These are phyloP conservation scores for Emydocephalus ijimae DNA, from an alignment of 2,113 vertebrate species.

Conservation along the genomic window DNA sequence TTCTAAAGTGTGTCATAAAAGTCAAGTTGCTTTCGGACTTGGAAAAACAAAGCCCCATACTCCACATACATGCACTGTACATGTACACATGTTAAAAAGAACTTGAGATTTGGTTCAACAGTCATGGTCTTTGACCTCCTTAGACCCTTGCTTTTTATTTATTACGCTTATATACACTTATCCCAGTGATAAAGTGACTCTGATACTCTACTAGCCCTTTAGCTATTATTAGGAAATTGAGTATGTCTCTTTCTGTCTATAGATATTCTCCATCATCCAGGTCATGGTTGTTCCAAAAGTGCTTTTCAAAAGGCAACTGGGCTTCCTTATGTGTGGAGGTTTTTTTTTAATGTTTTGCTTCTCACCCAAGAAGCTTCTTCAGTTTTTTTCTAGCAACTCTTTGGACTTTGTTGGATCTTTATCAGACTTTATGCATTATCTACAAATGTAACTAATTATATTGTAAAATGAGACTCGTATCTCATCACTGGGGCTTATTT, in stretches of 20 bases:
- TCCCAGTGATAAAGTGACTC: background rate
- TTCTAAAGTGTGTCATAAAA: background rate
- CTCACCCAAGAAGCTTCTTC: background rate
- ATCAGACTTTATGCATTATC: background rate
- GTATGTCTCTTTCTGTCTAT: background rate
- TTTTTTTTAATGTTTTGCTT: background rate
- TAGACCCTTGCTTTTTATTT: background rate
- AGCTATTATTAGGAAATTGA: background rate
- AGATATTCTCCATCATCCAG: background rate
- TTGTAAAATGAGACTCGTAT: background rate
- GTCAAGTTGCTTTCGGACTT: background rate
- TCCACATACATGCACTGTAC: background rate
- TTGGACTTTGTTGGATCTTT: background rate
- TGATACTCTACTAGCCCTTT: background rate
- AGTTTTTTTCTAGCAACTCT: background rate
- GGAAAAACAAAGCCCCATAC: background rate
- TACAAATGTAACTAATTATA: background rate
- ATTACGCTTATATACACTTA: background rate
- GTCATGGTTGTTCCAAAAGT: background rate
- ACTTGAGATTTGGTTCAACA: background rate
- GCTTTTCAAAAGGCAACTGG: background rate
- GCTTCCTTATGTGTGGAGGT: background rate
- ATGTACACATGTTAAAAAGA: background rate
- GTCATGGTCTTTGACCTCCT: background rate
- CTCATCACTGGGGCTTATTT: background rate